These are phyloP conservation scores for Griposia aprilina DNA, from an alignment of 2,888 invertebrate genomes.

Conservation along the genomic window DNA sequence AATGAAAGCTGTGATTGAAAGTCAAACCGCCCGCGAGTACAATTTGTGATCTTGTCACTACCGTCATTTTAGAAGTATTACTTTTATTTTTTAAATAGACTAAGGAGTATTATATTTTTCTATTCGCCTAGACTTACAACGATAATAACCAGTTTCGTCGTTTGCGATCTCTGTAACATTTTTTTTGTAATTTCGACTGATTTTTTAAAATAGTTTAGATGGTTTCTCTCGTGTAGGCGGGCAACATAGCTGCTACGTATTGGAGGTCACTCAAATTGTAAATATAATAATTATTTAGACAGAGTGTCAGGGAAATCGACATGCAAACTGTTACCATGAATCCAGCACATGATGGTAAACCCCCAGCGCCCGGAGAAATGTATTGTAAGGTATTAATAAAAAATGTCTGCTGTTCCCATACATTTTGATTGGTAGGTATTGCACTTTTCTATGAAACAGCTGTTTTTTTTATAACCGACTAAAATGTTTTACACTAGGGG, in stretches of 20 bases:
- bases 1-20: constrained; percentile 9
- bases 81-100: constrained; percentile 64
- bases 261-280: constrained; percentile 70
- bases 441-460: background rate
- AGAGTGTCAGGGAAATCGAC: background rate
- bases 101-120: constrained; percentile 77
- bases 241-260: constrained; percentile 67
- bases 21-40: constrained; percentile 55
- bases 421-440: background rate
- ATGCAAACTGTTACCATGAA: background rate
- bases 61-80: constrained; percentile 72
- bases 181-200: constrained; percentile 82
- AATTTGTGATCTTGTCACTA: constrained; percentile 66
- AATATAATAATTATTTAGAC: constrained; percentile 72
- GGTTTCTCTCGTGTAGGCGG: constrained; percentile 58
- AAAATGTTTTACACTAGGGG: background rate
- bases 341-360: background rate
- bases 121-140: constrained; percentile 77
- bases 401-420: background rate
- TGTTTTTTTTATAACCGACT: background rate
- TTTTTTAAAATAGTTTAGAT: constrained; percentile 72
- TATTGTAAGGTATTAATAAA: background rate
- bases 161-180: constrained; percentile 75
- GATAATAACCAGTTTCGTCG: constrained; percentile 71
- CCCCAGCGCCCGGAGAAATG: background rate